Conservation (phyloP, 2,113 vertebrate genomes). For the Brachypodius melanocephalos region DNA sequence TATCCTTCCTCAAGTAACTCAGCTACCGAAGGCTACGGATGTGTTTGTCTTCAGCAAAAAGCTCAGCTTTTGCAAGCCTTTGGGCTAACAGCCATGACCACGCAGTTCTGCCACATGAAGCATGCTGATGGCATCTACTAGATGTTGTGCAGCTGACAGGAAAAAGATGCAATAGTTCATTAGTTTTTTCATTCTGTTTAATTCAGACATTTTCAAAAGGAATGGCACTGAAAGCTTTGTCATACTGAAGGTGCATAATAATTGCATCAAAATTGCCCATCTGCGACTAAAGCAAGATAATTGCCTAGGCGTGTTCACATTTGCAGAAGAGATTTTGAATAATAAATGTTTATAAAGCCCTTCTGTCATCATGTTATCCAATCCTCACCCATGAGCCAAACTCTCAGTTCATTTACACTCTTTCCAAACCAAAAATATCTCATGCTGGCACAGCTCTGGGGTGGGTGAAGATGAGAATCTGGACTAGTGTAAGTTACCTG, state of each 20-base stretch:
- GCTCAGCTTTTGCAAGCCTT: neutral
- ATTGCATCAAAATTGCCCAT: conserved; percentile 62
- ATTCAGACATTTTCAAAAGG: conserved; percentile 57
- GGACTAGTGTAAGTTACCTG: neutral
- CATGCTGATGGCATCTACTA: neutral
- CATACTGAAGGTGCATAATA: conserved; percentile 62
- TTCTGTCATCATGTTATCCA: conserved; percentile 57
- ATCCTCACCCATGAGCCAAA: neutral
- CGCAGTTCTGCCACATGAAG: neutral
- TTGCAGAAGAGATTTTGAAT: conserved; percentile 61
- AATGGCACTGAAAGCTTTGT: conserved; percentile 56
- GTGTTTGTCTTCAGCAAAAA: neutral
- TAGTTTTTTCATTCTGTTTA: conserved; percentile 42
- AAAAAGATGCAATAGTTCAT: conserved; percentile 53
- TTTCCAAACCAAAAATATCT: conserved; percentile 43
- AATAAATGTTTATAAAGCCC: conserved; percentile 62
- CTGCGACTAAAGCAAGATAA: conserved; percentile 62
- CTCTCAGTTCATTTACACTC: conserved; percentile 29
- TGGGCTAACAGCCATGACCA: neutral
- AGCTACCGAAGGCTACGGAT: neutral
- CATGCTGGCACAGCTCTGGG: neutral
- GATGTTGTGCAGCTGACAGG: conserved; percentile 49
- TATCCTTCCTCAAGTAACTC: neutral
- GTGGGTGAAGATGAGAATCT: neutral
- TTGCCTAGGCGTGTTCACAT: conserved; percentile 39